Conservation (phyloP, 2,113 vertebrate genomes). For the Nannobrachium achirus region DNA sequence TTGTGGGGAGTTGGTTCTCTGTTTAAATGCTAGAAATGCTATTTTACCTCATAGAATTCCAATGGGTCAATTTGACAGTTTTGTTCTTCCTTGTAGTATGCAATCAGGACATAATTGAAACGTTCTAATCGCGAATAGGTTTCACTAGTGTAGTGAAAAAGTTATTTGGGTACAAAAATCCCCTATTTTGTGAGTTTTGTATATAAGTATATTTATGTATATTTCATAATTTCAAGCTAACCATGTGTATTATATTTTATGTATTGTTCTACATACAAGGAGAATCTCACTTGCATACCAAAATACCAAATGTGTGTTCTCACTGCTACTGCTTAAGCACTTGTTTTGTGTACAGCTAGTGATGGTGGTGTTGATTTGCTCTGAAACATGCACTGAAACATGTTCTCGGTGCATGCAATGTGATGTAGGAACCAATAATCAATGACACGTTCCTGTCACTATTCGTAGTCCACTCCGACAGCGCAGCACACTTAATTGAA, state of each 20-base stretch:
- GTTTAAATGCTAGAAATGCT: constrained; percentile 10
- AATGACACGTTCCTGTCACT: neutral
- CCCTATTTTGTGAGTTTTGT: constrained; percentile 63
- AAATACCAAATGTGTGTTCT: constrained; percentile 6
- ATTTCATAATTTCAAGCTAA: constrained; percentile 34
- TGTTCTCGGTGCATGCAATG: neutral
- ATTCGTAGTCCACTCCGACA: constrained; percentile 1
- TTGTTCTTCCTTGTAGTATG: constrained; percentile 2
- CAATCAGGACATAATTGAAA: neutral
- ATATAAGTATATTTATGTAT: constrained; percentile 74
- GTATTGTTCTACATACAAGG: constrained; percentile 6
- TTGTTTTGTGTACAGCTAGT: neutral
- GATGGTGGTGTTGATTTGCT: neutral
- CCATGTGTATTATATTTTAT: constrained; percentile 9
- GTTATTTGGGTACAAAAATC: constrained; percentile 55
- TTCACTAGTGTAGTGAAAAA: constrained; percentile 8
- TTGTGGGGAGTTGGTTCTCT: neutral
- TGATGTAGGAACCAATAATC: neutral
- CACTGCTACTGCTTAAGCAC: neutral
- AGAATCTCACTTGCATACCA: constrained; percentile 8
- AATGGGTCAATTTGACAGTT: constrained; percentile 3
- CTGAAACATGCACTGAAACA: neutral
- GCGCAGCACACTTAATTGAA: constrained; percentile 47
- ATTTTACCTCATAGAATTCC: constrained; percentile 17
- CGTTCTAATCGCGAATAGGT: constrained; percentile 5